Percentiles rank a stretch among this genome's conserved stretches.
Evolutionary conservation across 2,888 invertebrate species (phyloP).

Genomic region (Bibio marci): DNA sequence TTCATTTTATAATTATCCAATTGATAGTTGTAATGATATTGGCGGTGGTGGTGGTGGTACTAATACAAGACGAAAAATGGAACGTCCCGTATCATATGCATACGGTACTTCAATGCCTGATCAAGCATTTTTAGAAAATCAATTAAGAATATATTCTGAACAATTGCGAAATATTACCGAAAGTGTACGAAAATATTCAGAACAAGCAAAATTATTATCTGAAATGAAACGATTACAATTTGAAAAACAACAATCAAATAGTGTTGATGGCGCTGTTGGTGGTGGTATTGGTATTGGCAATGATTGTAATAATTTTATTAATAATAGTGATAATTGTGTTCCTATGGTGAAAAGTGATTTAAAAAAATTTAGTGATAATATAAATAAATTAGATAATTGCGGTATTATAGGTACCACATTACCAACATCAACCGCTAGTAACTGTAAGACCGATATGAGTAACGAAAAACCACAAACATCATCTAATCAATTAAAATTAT

Average conservation of each 20-base stretch:
- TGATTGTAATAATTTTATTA: background rate
- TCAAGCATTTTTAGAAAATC: conserved; percentile 28
- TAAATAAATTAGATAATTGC: background rate
- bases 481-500: conserved; percentile 24
- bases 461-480: conserved; percentile 23
- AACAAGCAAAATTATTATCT: conserved; percentile 27
- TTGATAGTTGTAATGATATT: background rate
- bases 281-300: conserved; percentile 1
- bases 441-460: too few relatives aligned
- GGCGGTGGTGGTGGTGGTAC: background rate
- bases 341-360: conserved; percentile 5
- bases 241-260: conserved; percentile 12
- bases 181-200: conserved; percentile 28
- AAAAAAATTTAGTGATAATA: background rate
- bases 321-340: background rate
- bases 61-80: conserved; percentile 11
- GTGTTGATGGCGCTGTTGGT: conserved; percentile 13
- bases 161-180: conserved; percentile 28
- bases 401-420: too few relatives aligned
- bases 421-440: too few relatives aligned
- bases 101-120: conserved; percentile 22
- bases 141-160: conserved; percentile 27
- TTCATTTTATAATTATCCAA: conserved; percentile 4
- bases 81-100: conserved; percentile 26
- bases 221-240: conserved; percentile 28